Base-by-base conservation (phyloP, 2,888 invertebrate genomes). In the Tenthredo livida region DNA sequence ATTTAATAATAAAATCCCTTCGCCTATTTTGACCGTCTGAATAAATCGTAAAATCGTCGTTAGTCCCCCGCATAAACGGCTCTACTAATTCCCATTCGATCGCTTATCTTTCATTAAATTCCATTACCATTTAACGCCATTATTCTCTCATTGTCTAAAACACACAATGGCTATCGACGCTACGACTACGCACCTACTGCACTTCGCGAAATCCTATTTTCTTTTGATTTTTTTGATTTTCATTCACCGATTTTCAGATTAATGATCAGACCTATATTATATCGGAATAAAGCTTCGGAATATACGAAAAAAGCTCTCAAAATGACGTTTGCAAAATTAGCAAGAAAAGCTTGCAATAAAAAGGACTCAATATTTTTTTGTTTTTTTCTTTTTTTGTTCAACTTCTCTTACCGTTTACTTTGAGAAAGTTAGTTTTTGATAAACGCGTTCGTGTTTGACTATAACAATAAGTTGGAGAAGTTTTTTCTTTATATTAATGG, bases 131-230 rank as follows among this genome's bases (percentile, higher is more conserved):
- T 90, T 89, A 88, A 89, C 88, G 85, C 85, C 70, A 72, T 72
- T 72, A 72, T 86, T 87, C 88, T 87, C 88, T 89, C 91, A 89
- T 91, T 91, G 92, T 91, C 90, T 90, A 90, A 90, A 89, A 87
- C 54, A 12, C 25, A 91, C 92, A 91, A 91, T 91, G 90, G 91
- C 90, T 89, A 90, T 91, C 90, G 90, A 91, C 88, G 88, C 88
- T 88, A 86, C 85, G 88, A 33, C 10, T 61, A 25, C 25, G n/a
- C n/a, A 7, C 25, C 61, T 25, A 61, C 61, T 61, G 25, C 61
- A 25, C 61, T 21, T 25, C 25, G 21, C 61, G 21, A 61, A 25
- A 61, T 61, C 61, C 61, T 17, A 2, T 72, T 40, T 54, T n/a
- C 2, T n/a, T n/a, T 7, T 6, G 2, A 43, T 54, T 54, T n/a